These are phyloP conservation scores for Metaphire vulgaris DNA, from an alignment of 1,140 invertebrate species.

Conservation along the genomic window DNA sequence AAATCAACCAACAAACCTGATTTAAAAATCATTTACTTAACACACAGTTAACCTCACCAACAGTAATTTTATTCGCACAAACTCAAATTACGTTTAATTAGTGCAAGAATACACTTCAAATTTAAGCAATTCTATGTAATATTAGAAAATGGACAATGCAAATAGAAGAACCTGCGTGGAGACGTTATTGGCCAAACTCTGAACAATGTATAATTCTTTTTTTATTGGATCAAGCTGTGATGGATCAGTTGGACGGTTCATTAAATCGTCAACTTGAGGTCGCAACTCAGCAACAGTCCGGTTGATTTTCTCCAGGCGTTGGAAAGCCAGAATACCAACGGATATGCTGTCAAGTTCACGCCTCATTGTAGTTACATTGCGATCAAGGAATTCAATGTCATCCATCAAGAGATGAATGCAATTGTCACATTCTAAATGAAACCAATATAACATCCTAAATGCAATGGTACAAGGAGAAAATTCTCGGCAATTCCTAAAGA, in stretches of 20 bases:
- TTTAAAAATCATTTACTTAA: no score
- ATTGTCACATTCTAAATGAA: slow-evolving; percentile 65
- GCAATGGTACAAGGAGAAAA: slow-evolving; percentile 2
- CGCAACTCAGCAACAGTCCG: slow-evolving; percentile 59
- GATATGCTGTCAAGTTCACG: slow-evolving; percentile 66
- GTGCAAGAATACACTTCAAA: no score
- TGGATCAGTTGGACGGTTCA: slow-evolving; percentile 57
- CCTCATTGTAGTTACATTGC: slow-evolving; percentile 59
- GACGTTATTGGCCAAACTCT: slow-evolving; percentile 53
- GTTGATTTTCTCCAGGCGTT: slow-evolving; percentile 67
- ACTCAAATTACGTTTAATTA: no score
- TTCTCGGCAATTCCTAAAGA: background rate
- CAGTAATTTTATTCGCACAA: no score
- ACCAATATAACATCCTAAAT: background rate
- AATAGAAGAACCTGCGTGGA: slow-evolving; percentile 52
- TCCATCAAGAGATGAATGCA: slow-evolving; percentile 82
- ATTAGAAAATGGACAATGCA: no score
- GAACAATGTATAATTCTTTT: slow-evolving; percentile 57
- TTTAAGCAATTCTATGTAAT: no score
- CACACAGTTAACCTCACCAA: no score
- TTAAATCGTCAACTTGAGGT: slow-evolving; percentile 61
- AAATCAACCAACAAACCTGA: no score
- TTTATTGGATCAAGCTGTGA: slow-evolving; percentile 61
- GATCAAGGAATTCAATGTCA: slow-evolving; percentile 68
- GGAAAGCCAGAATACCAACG: slow-evolving; percentile 66